phyloP scores from a whole-genome alignment of 2,888 invertebrate species.

The Ectobius pallidus region DNA sequence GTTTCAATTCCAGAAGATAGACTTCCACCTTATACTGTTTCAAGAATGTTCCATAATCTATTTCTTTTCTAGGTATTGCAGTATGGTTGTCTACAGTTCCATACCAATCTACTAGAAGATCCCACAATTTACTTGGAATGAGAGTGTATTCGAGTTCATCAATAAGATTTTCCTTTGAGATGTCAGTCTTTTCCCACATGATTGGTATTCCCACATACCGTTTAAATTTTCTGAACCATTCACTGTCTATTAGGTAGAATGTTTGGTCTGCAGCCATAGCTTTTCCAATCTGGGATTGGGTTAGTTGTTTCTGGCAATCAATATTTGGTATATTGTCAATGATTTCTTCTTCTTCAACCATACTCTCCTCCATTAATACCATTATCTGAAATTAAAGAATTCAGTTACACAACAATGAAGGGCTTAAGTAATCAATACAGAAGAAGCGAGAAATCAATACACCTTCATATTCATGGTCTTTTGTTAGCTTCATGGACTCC shows the following conservation, averaged over 20 bases:
- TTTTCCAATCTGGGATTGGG: background rate
- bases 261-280: slow-evolving; percentile 1
- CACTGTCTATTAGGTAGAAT: slow-evolving; percentile 24
- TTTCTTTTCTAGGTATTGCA: slow-evolving; percentile 52
- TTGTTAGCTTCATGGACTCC: no score
- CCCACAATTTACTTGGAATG: slow-evolving; percentile 57
- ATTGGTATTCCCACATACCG: slow-evolving; percentile 15
- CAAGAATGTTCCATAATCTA: slow-evolving; percentile 52
- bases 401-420: no score
- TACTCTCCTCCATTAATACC: no score
- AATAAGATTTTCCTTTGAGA: slow-evolving; percentile 53
- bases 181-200: background rate
- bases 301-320: background rate
- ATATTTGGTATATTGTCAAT: no score
- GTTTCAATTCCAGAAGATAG: slow-evolving; percentile 51
- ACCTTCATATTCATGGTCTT: no score
- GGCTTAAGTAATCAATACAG: no score
- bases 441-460: no score
- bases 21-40: slow-evolving; percentile 53
- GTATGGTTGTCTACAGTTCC: slow-evolving; percentile 51
- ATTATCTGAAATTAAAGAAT: no score
- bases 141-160: slow-evolving; percentile 57
- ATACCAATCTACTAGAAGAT: slow-evolving; percentile 54
- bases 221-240: slow-evolving; percentile 17
- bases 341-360: no score